Evolutionary conservation across 2,113 vertebrate genomes (phyloP).

Genomic region (Rallus limicola): DNA sequence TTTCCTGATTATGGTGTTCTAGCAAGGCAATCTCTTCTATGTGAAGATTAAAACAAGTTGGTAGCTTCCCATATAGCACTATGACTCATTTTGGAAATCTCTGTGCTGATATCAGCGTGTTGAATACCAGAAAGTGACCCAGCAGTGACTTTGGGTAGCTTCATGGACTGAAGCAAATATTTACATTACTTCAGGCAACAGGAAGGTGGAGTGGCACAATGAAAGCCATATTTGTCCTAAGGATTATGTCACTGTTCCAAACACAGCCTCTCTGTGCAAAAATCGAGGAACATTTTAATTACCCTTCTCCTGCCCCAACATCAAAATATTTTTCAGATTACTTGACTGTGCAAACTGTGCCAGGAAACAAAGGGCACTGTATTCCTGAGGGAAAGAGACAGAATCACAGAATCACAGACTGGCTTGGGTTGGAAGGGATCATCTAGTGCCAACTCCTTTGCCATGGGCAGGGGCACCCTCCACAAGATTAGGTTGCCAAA

Average conservation of each 20-base stretch:
- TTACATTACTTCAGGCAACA: not conserved
- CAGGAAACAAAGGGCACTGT: constrained; percentile 20
- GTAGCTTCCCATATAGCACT: not conserved
- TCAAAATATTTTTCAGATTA: constrained; percentile 60
- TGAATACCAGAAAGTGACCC: constrained; percentile 19
- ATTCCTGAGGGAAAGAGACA: not conserved
- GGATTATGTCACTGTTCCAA: constrained; percentile 46
- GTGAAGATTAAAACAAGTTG: not conserved
- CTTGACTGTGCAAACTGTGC: constrained; percentile 1
- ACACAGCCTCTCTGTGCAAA: constrained; percentile 40
- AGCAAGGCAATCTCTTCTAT: not conserved
- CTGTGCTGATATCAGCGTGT: not conserved
- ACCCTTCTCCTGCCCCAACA: not conserved
- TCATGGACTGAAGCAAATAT: constrained; percentile 47
- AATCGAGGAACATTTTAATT: constrained; percentile 37
- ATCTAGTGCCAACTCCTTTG: too few species aligned
- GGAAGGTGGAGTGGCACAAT: constrained; percentile 1
- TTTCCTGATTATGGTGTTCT: not conserved
- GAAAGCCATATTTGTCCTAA: constrained; percentile 60
- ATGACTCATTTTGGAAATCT: not conserved
- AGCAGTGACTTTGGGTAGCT: constrained; percentile 25
- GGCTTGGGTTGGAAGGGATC: too few species aligned
- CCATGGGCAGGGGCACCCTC: too few species aligned
- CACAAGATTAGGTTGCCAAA: too few species aligned
- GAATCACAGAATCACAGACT: too few species aligned